Base-by-base conservation (phyloP, 2,113 vertebrate species). In the Catharus bicknelli region DNA sequence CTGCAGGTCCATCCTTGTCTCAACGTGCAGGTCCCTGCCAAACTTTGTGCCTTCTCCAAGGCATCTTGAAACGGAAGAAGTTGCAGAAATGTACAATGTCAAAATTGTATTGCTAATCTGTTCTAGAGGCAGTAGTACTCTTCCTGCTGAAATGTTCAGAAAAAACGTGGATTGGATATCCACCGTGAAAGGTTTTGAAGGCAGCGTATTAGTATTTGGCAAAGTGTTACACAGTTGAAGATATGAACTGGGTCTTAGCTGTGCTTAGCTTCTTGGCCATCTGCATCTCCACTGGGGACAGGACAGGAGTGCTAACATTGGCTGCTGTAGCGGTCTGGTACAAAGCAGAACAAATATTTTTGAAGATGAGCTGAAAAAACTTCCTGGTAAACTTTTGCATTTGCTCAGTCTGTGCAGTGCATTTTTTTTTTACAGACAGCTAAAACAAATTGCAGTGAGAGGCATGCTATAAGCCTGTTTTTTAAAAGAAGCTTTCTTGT, bases 391-490 rank as follows among this genome's bases (percentile, higher is more conserved):
- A 22, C 26, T 81, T 78, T 59, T 90, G 25, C 38, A 17, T 76
- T 82, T 0, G 0, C 18, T 83, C 10, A 57, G 15, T 43, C 30
- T 66, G 17, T 18, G 27, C 32, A 64, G 50, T 22, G 1, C 23
- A 12, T 48, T 10, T 0, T 3, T 10, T 74, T 64, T 59, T 20
- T 22, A n/a, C 30, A 58, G 47, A 17, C 29, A 54, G 38, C 29
- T 92, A 32, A 30, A 88, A 17, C 13, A 36, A 50, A 29, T 32
- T 66, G 27, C 15, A 66, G 51, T 23, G 57, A 63, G 3, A 54
- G 34, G 10, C 29, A 6, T 73, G 16, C 84, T 87, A 38, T 59
- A 29, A 68, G 29, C 21, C 11, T 72, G 30, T 21, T 70, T 77
- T 16, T 13, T 17, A 19, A 40, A 43, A 26, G 12, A 68, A 59